A percentile compares a stretch with the other conserved stretches of the same genome.
Evolutionary conservation across 2,113 vertebrate species (phyloP).

Genomic region (Caranx ignobilis): DNA sequence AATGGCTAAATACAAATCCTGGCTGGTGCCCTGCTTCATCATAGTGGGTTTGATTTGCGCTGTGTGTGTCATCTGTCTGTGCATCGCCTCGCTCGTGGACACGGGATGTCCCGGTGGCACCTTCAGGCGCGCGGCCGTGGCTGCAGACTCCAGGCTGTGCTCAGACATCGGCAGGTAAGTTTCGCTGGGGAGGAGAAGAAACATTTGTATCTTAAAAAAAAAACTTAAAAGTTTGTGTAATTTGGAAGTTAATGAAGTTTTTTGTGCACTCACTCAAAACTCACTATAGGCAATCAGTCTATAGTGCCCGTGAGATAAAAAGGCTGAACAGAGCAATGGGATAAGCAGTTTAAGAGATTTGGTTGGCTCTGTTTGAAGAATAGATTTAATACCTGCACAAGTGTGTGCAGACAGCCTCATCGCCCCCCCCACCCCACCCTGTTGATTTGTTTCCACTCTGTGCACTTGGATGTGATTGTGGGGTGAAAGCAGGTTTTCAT

Average conservation of each 20-base stretch:
- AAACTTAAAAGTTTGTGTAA: no score
- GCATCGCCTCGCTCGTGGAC: slow-evolving; percentile 19
- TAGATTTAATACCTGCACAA: slow-evolving; percentile 46
- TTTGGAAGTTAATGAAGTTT: no score
- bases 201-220: no score
- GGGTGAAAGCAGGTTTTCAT: neutral
- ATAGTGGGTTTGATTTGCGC: slow-evolving; percentile 15
- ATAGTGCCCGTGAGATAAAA: slow-evolving; percentile 17
- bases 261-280: neutral
- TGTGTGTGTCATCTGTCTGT: slow-evolving; percentile 38
- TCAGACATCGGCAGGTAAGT: slow-evolving; percentile 78
- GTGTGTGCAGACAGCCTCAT: neutral
- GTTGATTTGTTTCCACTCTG: neutral
- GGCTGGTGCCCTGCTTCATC: slow-evolving; percentile 48
- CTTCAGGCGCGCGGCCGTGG: slow-evolving; percentile 70
- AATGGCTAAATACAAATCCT: slow-evolving; percentile 63
- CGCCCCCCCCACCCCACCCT: neutral
- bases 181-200: neutral
- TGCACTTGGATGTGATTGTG: neutral
- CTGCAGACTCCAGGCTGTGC: slow-evolving; percentile 72
- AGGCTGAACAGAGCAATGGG: slow-evolving; percentile 28
- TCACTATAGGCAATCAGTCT: neutral
- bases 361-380: slow-evolving; percentile 36
- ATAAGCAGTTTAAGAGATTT: slow-evolving; percentile 80
- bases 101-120: slow-evolving; percentile 37